A percentile compares a stretch with the other conserved stretches of the same genome.
phyloP scores from a whole-genome alignment of 2,888 invertebrate genomes.

The Mesoligia furuncula region DNA sequence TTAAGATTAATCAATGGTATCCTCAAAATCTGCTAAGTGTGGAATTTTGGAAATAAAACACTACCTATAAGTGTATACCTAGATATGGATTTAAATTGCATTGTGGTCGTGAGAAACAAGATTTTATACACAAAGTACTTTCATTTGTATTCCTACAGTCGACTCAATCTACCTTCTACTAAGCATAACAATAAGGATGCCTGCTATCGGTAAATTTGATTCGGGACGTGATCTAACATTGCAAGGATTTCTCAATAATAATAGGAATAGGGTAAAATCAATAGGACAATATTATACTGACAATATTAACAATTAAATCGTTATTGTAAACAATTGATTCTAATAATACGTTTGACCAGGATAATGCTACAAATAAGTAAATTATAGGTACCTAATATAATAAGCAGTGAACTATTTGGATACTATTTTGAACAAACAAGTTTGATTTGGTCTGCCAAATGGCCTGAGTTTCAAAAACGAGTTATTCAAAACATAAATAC shows the following conservation, averaged over 20 bases:
- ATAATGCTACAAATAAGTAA: neutral
- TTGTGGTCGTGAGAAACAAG: slow-evolving; percentile 15
- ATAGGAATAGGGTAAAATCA: neutral
- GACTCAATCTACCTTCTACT: slow-evolving; percentile 18
- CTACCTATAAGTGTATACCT: rapidly evolving
- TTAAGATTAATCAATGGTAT: neutral
- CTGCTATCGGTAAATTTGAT: slow-evolving; percentile 17
- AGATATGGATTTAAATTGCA: neutral
- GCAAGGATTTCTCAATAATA: slow-evolving; percentile 5
- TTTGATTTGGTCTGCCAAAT: neutral
- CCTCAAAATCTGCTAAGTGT: neutral
- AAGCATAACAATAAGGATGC: slow-evolving; percentile 41
- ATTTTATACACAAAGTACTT: slow-evolving; percentile 12
- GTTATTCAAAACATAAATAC: neutral
- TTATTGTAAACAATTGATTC: slow-evolving; percentile 9
- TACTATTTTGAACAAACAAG: neutral
- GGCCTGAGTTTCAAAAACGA: neutral
- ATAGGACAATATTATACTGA: neutral
- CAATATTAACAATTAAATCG: neutral
- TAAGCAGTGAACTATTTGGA: neutral
- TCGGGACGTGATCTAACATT: neutral
- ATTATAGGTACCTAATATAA: neutral
- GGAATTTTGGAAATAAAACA: neutral
- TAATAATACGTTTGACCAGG: neutral
- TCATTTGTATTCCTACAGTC: slow-evolving; percentile 45